Evolutionary conservation across 2,113 vertebrate genomes (phyloP).

Genomic region (Caretta caretta): DNA sequence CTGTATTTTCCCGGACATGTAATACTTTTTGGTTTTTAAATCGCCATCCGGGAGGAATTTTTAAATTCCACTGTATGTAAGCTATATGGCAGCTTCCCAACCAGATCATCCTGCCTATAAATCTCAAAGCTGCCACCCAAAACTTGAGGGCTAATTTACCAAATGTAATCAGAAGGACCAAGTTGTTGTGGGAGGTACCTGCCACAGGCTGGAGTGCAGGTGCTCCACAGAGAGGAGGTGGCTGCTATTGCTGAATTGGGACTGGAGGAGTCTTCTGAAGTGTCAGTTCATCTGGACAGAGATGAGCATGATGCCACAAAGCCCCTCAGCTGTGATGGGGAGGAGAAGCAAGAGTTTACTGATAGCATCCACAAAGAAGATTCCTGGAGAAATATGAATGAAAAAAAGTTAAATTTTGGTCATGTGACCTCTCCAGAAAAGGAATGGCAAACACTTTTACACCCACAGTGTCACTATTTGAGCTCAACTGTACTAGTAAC

Average conservation of each 20-base stretch:
- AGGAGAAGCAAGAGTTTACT: neutral
- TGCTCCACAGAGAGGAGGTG: neutral
- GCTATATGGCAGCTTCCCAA: neutral
- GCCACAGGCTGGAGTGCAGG: neutral
- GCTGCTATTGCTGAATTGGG: neutral
- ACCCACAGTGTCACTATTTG: too few species aligned
- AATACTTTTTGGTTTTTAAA: too few species aligned
- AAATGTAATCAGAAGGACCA: neutral
- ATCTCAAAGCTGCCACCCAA: neutral
- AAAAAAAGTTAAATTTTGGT: neutral
- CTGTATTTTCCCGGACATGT: too few species aligned
- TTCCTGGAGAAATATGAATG: neutral
- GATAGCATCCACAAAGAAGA: neutral
- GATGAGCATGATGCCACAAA: neutral
- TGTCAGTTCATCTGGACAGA: neutral
- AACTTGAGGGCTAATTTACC: neutral
- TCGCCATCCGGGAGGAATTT: too few species aligned
- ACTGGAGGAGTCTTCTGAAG: neutral
- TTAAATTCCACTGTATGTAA: too few species aligned
- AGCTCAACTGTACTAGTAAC: neutral
- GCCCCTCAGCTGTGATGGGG: neutral
- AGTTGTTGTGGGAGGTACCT: neutral
- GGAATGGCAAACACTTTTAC: too few species aligned
- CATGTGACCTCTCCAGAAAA: neutral
- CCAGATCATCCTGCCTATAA: neutral